Base-by-base conservation (phyloP, 1,140 invertebrate genomes). In the Bathynomus jamesi region DNA sequence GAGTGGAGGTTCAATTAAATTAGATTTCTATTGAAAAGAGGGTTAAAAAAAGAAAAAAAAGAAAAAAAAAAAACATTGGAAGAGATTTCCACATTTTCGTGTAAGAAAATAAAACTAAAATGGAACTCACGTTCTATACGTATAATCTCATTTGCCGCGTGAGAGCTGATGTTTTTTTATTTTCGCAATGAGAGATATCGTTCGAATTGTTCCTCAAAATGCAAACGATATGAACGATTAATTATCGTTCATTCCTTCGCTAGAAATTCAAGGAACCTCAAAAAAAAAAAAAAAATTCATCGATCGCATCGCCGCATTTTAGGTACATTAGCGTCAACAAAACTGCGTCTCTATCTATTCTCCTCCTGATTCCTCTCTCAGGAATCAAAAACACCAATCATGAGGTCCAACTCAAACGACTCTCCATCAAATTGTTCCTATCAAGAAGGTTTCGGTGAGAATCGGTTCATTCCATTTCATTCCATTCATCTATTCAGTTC, bases 381-480 rank as follows among this genome's bases (percentile, higher is more conserved):
- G 40, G 21, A 53, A 53, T 53, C 40, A 53, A 53, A 53, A 53
- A 17, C 40, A 53, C 40, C 40, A 53, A 53, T 53, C 40, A 53
- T 53, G 21, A 53, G 40, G 40, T 11, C 21, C 40, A 53, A 53
- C 13, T 53, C 40, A 53, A 53, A 53, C 40, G 40, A 53, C 11
- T 53, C 40, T 53, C 40, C 40, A 53, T 53, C 40, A 53, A 53
- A 53, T 53, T 21, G 40, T 53, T 53, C 21, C 21, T 53, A 53
- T 53, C 40, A 53, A 17, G 40, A 53, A 53, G 11, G 40, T 53
- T 53, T 53, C 11, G 21, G 40, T 5, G 40, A 53, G 40, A 53
- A 53, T 53, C 40, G 40, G 40, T 53, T 53, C 40, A 53, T 53
- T 53, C 40, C 40, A 53, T 53, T 53, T 53, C 40, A 53, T 53